Conservation (phyloP, 1,140 invertebrate species). For the Drosophila varians region DNA sequence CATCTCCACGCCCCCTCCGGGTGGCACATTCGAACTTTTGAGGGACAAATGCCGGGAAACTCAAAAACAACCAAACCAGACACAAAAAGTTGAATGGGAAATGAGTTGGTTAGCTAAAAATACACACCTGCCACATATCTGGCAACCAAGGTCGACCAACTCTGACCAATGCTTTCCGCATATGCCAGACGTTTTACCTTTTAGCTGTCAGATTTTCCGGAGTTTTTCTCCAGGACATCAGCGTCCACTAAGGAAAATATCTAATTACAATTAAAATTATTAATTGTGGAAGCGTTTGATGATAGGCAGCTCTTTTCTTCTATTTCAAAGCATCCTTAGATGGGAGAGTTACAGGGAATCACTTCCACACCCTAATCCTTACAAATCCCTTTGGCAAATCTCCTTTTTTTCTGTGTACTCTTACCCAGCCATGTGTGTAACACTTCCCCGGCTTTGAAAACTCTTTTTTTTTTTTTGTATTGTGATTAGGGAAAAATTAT, state of each 20-base stretch:
- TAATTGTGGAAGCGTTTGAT: too few relatives aligned
- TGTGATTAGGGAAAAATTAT: conserved; percentile 14
- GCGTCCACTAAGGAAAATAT: not conserved
- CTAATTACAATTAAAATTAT: too few relatives aligned
- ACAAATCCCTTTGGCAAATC: not conserved
- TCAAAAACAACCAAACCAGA: conserved; percentile 9
- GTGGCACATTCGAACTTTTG: conserved; percentile 56
- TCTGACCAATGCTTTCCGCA: conserved; percentile 24
- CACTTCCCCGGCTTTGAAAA: conserved; percentile 22
- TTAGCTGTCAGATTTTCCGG: conserved; percentile 33
- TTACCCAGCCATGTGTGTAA: conserved; percentile 24
- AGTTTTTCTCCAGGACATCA: conserved; percentile 4
- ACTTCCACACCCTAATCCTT: not conserved
- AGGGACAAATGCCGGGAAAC: conserved; percentile 1
- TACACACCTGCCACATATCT: conserved; percentile 11
- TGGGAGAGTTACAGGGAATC: too few relatives aligned
- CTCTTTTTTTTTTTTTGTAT: conserved; percentile 6
- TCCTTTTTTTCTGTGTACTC: not conserved
- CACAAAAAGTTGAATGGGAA: conserved; percentile 42
- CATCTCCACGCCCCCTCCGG: not conserved
- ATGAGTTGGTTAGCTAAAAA: conserved; percentile 66
- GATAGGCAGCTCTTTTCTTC: too few relatives aligned
- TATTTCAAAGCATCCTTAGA: too few relatives aligned
- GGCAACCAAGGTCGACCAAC: conserved; percentile 11
- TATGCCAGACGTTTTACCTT: conserved; percentile 25